Percentiles rank a stretch among this genome's conserved stretches.
These are phyloP conservation scores for Peromyscus melanophrys DNA, from an alignment of 2,797 vertebrate genomes.

Conservation along the genomic window DNA sequence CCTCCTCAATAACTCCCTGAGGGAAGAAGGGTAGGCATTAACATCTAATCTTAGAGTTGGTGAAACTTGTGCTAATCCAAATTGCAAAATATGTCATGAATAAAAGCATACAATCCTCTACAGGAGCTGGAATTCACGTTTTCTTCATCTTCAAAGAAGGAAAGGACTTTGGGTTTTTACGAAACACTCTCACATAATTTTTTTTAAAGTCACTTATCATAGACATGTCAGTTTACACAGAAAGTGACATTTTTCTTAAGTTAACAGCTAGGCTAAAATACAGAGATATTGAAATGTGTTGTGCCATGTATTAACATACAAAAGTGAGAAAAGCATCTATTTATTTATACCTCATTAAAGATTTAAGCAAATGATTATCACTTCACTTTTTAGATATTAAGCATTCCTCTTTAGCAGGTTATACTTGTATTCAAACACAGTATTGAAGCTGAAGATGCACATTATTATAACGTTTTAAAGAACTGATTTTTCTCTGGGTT, in stretches of 20 bases:
- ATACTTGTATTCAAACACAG: conserved; percentile 40
- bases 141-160: not conserved
- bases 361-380: not conserved
- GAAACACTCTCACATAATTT: not conserved
- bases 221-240: not conserved
- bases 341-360: not conserved
- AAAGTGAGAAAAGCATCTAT: not conserved
- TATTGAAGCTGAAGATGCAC: not conserved
- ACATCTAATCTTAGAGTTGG: not conserved
- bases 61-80: not conserved
- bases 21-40: not conserved
- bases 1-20: not conserved
- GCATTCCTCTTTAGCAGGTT: not conserved
- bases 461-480: not conserved
- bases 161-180: not conserved
- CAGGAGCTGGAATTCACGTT: not conserved
- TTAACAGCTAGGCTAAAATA: not conserved
- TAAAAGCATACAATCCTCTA: not conserved
- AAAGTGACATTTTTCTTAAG: not conserved
- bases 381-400: not conserved
- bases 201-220: not conserved
- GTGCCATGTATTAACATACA: not conserved
- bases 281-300: not conserved
- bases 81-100: not conserved
- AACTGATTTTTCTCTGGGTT: conserved; percentile 25